Conservation (phyloP, 2,888 invertebrate genomes). For the Apomyelois bistriatella region DNA sequence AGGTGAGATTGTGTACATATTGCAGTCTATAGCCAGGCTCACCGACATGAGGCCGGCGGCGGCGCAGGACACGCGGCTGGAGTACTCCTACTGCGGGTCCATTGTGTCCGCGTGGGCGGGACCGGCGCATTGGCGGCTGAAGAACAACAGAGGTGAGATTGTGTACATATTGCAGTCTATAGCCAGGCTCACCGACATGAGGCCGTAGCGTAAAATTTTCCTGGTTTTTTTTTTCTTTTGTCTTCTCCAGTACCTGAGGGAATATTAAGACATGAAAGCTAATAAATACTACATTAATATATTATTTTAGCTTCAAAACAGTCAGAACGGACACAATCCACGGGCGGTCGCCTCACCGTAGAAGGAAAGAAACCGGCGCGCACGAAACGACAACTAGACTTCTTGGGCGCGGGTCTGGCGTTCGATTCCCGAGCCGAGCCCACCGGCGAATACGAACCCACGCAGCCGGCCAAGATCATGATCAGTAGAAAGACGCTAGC, state of each 20-base stretch:
- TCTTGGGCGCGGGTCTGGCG: slow-evolving; percentile 53
- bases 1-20: slow-evolving; percentile 31
- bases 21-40: slow-evolving; percentile 56
- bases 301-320: slow-evolving; percentile 50
- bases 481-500: slow-evolving; percentile 71
- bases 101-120: slow-evolving; percentile 87
- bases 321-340: slow-evolving; percentile 57
- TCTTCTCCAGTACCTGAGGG: no score
- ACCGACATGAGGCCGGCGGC: slow-evolving; percentile 80
- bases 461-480: slow-evolving; percentile 68
- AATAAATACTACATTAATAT: background rate
- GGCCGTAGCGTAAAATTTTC: no score
- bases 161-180: slow-evolving; percentile 5
- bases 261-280: no score
- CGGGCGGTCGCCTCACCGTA: slow-evolving; percentile 44
- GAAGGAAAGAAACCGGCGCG: slow-evolving; percentile 53
- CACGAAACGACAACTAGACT: slow-evolving; percentile 64
- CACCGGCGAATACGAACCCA: slow-evolving; percentile 56
- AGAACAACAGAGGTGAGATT: slow-evolving; percentile 59
- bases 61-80: slow-evolving; percentile 72
- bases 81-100: slow-evolving; percentile 85
- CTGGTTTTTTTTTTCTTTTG: no score
- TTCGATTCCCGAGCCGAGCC: slow-evolving; percentile 47
- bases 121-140: slow-evolving; percentile 90
- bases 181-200: slow-evolving; percentile 74